Conservation (phyloP, 1,140 invertebrate genomes). For the Orchesella cincta region DNA sequence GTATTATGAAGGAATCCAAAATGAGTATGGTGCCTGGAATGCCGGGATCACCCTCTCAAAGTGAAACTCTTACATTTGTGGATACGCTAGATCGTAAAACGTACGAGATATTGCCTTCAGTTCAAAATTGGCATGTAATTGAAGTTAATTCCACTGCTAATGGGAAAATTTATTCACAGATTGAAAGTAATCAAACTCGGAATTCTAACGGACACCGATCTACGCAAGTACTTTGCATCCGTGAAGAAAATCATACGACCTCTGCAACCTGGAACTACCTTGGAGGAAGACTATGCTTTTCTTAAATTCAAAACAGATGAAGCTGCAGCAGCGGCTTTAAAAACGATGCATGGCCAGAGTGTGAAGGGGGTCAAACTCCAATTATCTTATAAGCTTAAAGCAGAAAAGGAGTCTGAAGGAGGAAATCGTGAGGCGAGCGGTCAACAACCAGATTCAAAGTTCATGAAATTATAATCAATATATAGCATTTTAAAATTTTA, state of each 20-base stretch:
- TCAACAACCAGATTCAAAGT: neutral
- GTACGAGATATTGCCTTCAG: neutral
- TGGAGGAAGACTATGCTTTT: constrained; percentile 16
- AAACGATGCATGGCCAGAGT: constrained; percentile 19
- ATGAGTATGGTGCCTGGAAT: no score
- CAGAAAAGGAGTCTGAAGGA: neutral
- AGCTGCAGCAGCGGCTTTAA: constrained; percentile 26
- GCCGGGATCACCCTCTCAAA: neutral
- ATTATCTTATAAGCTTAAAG: neutral
- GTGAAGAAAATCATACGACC: constrained; percentile 8
- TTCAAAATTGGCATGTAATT: no score
- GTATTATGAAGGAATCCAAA: neutral
- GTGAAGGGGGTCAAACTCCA: neutral
- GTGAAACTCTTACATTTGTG: neutral
- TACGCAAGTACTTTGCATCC: constrained; percentile 16
- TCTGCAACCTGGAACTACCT: neutral
- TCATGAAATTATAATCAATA: no score
- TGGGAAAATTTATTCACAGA: neutral
- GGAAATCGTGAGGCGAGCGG: neutral
- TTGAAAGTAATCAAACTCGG: constrained; percentile 26
- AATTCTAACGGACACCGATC: constrained; percentile 13
- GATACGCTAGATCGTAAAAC: constrained; percentile 4
- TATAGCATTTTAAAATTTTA: no score
- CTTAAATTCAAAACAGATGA: constrained; percentile 31
- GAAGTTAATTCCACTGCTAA: neutral